These are phyloP conservation scores for Nasonia longicornis DNA, from an alignment of 1,140 invertebrate species.

Conservation along the genomic window DNA sequence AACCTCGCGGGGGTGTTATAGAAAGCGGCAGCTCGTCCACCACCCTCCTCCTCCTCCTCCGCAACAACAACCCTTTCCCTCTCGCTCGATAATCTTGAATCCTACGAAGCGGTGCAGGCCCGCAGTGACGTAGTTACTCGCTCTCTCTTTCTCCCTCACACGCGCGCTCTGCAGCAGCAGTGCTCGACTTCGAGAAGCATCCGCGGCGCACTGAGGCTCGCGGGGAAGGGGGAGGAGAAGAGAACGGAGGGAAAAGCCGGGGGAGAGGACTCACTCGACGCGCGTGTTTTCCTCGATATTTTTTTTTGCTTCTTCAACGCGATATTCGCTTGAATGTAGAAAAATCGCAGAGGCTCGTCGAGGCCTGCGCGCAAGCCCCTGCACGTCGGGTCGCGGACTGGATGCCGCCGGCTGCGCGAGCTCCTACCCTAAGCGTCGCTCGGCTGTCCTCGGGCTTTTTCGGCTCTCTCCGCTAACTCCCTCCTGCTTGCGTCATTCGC, in stretches of 20 bases:
- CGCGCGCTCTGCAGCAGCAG: neutral
- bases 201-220: neutral
- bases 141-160: neutral
- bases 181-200: slow-evolving; percentile 9
- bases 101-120: neutral
- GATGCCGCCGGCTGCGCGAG: slow-evolving; percentile 25
- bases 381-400: slow-evolving; percentile 29
- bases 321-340: neutral
- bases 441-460: slow-evolving; percentile 36
- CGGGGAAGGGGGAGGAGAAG: neutral
- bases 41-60: neutral
- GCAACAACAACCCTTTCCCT: neutral
- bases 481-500: slow-evolving; percentile 40
- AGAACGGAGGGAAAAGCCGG: neutral
- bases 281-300: neutral
- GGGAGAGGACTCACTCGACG: neutral
- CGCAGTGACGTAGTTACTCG: neutral
- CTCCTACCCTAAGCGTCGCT: neutral
- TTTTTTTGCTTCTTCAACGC: neutral
- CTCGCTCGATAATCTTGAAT: slow-evolving; percentile 34
- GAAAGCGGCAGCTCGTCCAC: slow-evolving; percentile 19
- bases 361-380: neutral
- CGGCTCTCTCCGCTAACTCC: slow-evolving; percentile 44
- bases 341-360: neutral
- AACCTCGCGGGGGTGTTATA: slow-evolving; percentile 45